These are phyloP conservation scores for Trichosurus vulpecula DNA, from an alignment of 2,797 vertebrate genomes.

Conservation along the genomic window DNA sequence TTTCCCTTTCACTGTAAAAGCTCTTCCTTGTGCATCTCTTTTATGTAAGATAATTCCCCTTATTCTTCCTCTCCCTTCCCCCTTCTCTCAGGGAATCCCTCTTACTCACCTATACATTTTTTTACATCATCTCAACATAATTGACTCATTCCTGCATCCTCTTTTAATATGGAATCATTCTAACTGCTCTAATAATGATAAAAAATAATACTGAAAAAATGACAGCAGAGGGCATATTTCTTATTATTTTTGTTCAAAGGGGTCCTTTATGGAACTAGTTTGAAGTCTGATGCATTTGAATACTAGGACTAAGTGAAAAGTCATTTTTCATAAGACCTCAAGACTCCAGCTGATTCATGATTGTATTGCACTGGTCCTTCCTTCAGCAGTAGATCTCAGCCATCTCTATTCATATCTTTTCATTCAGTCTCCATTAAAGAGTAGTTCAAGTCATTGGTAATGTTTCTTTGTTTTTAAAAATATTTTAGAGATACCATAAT, in stretches of 20 bases:
- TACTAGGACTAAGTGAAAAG: constrained; percentile 34
- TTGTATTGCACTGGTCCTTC: not conserved
- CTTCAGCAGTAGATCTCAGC: not conserved
- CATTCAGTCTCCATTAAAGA: not conserved
- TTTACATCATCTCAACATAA: not conserved
- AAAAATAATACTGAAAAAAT: not conserved
- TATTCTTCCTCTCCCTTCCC: not conserved
- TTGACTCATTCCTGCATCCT: not conserved
- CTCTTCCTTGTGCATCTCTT: not conserved
- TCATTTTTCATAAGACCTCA: not conserved
- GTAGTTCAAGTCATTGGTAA: not conserved
- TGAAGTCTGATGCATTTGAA: constrained; percentile 18
- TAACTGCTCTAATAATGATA: not conserved
- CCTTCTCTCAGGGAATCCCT: not conserved
- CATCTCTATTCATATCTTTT: not conserved
- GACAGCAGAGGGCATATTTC: not conserved
- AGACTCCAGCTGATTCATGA: not conserved
- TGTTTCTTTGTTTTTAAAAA: not conserved
- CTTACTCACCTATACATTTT: not conserved
- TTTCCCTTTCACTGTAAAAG: not conserved
- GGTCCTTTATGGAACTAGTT: constrained; percentile 11
- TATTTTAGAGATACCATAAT: not conserved
- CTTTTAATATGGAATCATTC: not conserved
- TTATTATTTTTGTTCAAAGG: constrained; percentile 28
- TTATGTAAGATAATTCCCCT: not conserved